A percentile compares a stretch with the other conserved stretches of the same genome.
Evolutionary conservation across 2,797 vertebrate species (phyloP).

Genomic region (Galago senegalensis): DNA sequence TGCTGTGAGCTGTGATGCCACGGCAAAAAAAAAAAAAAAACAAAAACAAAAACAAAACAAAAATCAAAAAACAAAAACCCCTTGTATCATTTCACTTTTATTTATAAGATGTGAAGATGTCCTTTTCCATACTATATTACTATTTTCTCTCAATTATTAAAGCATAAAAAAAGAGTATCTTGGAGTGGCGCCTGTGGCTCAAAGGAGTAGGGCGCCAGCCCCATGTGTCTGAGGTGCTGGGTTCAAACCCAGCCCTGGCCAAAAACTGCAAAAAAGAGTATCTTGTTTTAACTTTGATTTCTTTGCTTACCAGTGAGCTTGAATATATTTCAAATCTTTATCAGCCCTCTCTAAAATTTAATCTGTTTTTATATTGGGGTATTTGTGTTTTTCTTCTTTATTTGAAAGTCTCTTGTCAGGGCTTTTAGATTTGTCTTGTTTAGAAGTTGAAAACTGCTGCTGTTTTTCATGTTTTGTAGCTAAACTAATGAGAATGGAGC

Average conservation of each 20-base stretch:
- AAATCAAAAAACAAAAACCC: no score
- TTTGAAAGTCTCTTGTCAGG: not conserved
- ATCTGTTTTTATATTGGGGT: slow-evolving; percentile 14
- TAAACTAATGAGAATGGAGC: slow-evolving; percentile 9
- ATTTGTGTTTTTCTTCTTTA: not conserved
- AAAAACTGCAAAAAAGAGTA: not conserved
- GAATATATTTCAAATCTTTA: not conserved
- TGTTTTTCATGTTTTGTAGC: slow-evolving; percentile 24
- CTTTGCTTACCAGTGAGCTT: not conserved
- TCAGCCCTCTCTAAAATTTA: not conserved
- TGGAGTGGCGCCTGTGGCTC: no score
- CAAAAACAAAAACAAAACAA: no score
- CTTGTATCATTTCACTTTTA: not conserved
- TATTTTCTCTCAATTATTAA: not conserved
- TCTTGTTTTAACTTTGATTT: not conserved
- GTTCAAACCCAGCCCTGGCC: no score
- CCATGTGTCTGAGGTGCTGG: no score
- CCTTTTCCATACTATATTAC: not conserved
- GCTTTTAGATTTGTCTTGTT: not conserved
- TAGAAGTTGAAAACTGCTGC: slow-evolving; percentile 19
- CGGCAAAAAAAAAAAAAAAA: no score
- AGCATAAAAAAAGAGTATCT: not conserved
- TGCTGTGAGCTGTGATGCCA: no score
- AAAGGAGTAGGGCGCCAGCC: no score
- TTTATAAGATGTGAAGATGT: not conserved